A percentile compares a stretch with the other conserved stretches of the same genome.
These are phyloP conservation scores for Saccopteryx leptura DNA, from an alignment of 2,113 vertebrate species.

Conservation along the genomic window DNA sequence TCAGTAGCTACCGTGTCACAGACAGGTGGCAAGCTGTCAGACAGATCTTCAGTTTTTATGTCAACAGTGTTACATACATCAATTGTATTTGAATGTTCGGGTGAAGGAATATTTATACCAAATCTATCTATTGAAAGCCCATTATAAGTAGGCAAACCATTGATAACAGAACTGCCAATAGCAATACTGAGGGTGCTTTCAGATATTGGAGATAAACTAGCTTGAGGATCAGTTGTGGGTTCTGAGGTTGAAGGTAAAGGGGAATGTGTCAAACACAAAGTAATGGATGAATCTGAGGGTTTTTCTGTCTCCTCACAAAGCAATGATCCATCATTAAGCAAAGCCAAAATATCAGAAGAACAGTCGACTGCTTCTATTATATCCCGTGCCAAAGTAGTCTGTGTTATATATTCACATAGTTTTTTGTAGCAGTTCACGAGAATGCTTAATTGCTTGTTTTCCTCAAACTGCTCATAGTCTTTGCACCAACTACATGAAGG, in stretches of 20 bases:
- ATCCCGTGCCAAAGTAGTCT: conserved; percentile 93
- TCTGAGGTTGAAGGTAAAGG: conserved; percentile 92
- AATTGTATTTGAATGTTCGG: conserved; percentile 89
- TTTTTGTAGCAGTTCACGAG: conserved; percentile 97
- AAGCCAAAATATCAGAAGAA: conserved; percentile 94
- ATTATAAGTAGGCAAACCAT: conserved; percentile 96
- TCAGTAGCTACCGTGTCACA: conserved; percentile 92
- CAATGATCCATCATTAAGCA: conserved; percentile 94
- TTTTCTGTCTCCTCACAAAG: conserved; percentile 91
- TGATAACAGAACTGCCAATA: conserved; percentile 90
- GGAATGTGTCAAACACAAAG: conserved; percentile 92
- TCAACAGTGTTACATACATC: conserved; percentile 92
- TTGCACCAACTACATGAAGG: conserved; percentile 97
- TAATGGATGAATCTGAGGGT: conserved; percentile 89
- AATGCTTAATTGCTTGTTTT: conserved; percentile 96
- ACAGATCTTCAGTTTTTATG: conserved; percentile 92
- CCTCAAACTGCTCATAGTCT: conserved; percentile 97
- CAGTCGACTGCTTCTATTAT: conserved; percentile 94
- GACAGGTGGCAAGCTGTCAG: conserved; percentile 91
- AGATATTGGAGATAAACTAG: conserved; percentile 85
- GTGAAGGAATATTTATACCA: conserved; percentile 92
- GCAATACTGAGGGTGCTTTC: conserved; percentile 87
- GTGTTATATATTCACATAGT: conserved; percentile 96
- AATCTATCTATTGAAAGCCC: conserved; percentile 93
- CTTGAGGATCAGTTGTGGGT: conserved; percentile 85